Evolutionary conservation across 2,113 vertebrate genomes (phyloP).

Genomic region (Mugil cephalus): DNA sequence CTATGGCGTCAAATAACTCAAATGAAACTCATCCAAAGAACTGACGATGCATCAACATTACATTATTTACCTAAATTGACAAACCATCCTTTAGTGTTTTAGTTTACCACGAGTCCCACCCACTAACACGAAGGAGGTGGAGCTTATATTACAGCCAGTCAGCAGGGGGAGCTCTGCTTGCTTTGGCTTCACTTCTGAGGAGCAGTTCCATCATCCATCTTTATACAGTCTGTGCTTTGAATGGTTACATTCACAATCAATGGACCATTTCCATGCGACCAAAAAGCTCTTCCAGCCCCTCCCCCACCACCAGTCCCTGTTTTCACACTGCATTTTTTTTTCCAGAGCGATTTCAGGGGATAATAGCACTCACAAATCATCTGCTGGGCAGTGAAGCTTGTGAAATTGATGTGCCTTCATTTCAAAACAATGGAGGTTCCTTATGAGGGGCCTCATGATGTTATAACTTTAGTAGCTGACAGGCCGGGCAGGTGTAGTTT

Average conservation of each 20-base stretch:
- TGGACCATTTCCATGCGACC: constrained; percentile 39
- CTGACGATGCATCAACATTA: too few relatives aligned
- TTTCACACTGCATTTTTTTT: constrained; percentile 59
- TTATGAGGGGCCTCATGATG: constrained; percentile 82
- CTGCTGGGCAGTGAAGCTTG: constrained; percentile 59
- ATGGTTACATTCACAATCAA: constrained; percentile 35
- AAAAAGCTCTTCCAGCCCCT: neutral
- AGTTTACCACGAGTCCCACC: too few relatives aligned
- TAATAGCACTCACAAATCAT: constrained; percentile 85
- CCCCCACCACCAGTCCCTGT: constrained; percentile 14
- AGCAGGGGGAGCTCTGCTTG: too few relatives aligned
- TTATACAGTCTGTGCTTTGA: constrained; percentile 3
- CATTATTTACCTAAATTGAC: too few relatives aligned
- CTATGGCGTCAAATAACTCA: too few relatives aligned
- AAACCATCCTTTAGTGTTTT: too few relatives aligned
- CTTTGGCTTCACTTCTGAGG: too few relatives aligned
- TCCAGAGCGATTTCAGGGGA: constrained; percentile 72
- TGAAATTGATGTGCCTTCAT: constrained; percentile 84
- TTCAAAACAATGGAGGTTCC: constrained; percentile 83
- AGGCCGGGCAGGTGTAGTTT: constrained; percentile 62
- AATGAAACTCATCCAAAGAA: too few relatives aligned
- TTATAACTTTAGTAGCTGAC: constrained; percentile 80
- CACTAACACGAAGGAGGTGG: too few relatives aligned
- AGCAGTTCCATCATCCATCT: too few relatives aligned
- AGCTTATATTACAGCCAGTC: too few relatives aligned